A percentile compares a stretch with the other conserved stretches of the same genome.
Evolutionary conservation across 2,113 vertebrate species (phyloP).

Genomic region (Grammomys dolichurus): DNA sequence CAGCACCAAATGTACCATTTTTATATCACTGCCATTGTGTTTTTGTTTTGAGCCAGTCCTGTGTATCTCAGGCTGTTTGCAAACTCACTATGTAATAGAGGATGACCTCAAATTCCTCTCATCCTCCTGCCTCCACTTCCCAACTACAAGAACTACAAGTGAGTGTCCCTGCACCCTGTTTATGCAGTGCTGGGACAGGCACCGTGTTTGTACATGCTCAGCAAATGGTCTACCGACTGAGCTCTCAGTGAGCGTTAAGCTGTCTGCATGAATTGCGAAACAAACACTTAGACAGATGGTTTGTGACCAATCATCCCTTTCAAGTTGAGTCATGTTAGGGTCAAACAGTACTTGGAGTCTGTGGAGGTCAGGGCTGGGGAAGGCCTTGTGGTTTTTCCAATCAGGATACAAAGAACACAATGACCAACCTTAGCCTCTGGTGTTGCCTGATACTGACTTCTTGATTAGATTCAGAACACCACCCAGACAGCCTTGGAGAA

Average conservation of each 20-base stretch:
- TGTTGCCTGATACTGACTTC: neutral
- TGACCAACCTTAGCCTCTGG: neutral
- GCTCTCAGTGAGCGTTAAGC: neutral
- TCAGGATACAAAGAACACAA: neutral
- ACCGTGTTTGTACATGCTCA: neutral
- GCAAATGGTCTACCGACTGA: neutral
- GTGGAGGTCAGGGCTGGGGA: neutral
- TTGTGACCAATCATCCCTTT: neutral
- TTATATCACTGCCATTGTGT: neutral
- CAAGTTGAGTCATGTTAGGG: neutral
- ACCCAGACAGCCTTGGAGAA: neutral
- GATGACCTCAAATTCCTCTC: neutral
- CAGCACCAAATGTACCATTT: neutral
- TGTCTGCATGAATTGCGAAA: too few species aligned
- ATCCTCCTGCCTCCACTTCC: neutral
- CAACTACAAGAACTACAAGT: neutral
- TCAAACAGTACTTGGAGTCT: too few species aligned
- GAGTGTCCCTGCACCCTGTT: neutral
- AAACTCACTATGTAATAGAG: neutral
- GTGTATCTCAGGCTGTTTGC: neutral
- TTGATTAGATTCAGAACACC: neutral
- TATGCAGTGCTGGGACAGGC: neutral
- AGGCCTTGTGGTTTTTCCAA: neutral
- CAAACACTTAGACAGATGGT: too few species aligned
- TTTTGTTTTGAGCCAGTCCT: neutral